Base-by-base conservation (phyloP, 2,888 invertebrate genomes). In the Fabriciana adippe region DNA sequence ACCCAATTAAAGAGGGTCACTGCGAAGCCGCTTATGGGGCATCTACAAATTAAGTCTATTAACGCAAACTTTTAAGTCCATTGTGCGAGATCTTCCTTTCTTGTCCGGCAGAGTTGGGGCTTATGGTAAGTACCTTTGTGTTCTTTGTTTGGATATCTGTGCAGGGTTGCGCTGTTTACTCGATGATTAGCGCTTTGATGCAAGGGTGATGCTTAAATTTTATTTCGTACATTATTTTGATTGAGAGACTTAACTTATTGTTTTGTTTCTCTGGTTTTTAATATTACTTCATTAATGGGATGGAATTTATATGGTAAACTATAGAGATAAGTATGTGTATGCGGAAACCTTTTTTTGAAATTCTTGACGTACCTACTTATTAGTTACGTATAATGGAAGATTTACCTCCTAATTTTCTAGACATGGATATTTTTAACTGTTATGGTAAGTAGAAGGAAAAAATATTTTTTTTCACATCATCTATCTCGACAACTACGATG, bases 21-120 rank as follows among this genome's bases (percentile, higher is more conserved):
- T 81, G 81, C 78, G 85, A 86, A 91, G 87, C 89, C 84, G 90
- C 90, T 90, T 89, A 90, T 79, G 80, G 83, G 79, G 82, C 83
- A 86, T 86, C 89, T 90, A 87, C 90, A 92, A 90, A 91, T 92
- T 92, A 92, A 92, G 91, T 90, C 91, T 88, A 92, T 91, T 90
- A 89, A 89, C 81, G 87, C 85, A 85, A 91, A 92, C 89, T 91
- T 92, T 92, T 91, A 91, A 91, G 92, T 90, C 92, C 89, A 80
- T 82, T 83, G 79, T 82, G 84, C 87, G 85, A 87, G 88, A 90
- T 89, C 86, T 89, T 88, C 89, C 88, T 86, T 90, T 90, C 92
- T 92, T 92, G 89, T 85, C 82, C 83, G 76, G 77, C 79, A 65
- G 87, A 90, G 86, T 91, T 80, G 87, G 81, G 81, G 92, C 88